These are phyloP conservation scores for Drosophila hydei DNA, from an alignment of 1,140 invertebrate genomes.

Conservation along the genomic window DNA sequence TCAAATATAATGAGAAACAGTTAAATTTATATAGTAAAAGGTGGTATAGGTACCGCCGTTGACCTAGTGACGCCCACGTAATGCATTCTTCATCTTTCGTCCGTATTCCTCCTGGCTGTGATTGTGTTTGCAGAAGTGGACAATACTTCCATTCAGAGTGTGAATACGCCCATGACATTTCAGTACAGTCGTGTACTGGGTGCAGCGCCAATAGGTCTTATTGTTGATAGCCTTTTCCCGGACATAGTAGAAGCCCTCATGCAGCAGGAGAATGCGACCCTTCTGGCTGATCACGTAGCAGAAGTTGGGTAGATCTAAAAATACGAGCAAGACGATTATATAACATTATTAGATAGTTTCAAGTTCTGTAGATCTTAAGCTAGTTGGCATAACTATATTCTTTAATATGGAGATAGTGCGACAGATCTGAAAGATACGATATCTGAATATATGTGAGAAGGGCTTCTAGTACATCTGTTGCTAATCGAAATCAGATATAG, in stretches of 20 bases:
- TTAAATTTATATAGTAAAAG: not conserved
- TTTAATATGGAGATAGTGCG: too few species aligned
- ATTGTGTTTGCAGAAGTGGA: slow-evolving; percentile 68
- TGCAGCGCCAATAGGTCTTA: slow-evolving; percentile 82
- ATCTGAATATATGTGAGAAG: too few species aligned
- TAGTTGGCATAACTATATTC: not conserved
- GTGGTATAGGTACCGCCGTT: not conserved
- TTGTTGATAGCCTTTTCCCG: slow-evolving; percentile 66
- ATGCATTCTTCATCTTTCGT: slow-evolving; percentile 20
- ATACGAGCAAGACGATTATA: slow-evolving; percentile 4
- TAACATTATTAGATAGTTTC: not conserved
- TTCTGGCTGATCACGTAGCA: slow-evolving; percentile 75
- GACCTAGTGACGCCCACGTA: not conserved
- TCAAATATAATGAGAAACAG: not conserved
- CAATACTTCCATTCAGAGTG: slow-evolving; percentile 53
- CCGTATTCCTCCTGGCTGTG: slow-evolving; percentile 43
- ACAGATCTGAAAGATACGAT: too few species aligned
- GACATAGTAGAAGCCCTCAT: slow-evolving; percentile 68
- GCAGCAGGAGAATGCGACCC: slow-evolving; percentile 61
- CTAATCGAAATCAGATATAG: not conserved
- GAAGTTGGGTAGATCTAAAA: slow-evolving; percentile 36
- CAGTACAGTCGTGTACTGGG: slow-evolving; percentile 70
- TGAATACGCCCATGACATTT: slow-evolving; percentile 78
- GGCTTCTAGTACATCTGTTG: too few species aligned
- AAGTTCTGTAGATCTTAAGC: not conserved